phyloP scores from a whole-genome alignment of 92 coral and sea anemone species.

The Paramuricea clavata region DNA sequence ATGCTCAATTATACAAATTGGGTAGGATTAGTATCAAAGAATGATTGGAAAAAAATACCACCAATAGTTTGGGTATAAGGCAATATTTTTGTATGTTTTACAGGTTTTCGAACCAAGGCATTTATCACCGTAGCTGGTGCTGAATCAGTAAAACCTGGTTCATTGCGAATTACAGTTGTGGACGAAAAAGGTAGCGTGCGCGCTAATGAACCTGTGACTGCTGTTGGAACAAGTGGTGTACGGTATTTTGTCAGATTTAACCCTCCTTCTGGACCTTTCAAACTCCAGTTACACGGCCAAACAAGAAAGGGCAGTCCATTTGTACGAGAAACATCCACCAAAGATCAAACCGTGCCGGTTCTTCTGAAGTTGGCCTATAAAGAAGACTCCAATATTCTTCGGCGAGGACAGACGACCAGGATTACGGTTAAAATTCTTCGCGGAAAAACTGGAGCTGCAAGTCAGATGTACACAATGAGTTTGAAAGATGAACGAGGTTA shows the following conservation, averaged over 20 bases:
- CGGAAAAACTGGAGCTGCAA: not conserved
- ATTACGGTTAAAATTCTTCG: not conserved
- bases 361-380: slow-evolving; percentile 69
- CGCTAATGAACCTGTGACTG: not conserved
- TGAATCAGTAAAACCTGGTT: slow-evolving; percentile 48
- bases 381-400: slow-evolving; percentile 44
- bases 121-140: slow-evolving; percentile 80
- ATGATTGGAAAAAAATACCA: too few species aligned
- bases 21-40: too few species aligned
- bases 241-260: slow-evolving; percentile 75
- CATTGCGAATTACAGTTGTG: slow-evolving; percentile 65
- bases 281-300: slow-evolving; percentile 69
- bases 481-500: not conserved
- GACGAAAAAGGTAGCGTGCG: slow-evolving; percentile 37
- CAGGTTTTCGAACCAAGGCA: slow-evolving; percentile 63
- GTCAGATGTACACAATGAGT: not conserved
- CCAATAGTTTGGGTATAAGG: too few species aligned
- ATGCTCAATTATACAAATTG: too few species aligned
- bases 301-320: slow-evolving; percentile 73
- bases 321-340: slow-evolving; percentile 60
- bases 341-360: slow-evolving; percentile 64
- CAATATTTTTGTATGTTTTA: too few species aligned
- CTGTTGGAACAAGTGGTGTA: slow-evolving; percentile 69
- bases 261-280: slow-evolving; percentile 78
- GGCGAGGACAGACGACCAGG: not conserved